phyloP scores from a whole-genome alignment of 2,888 invertebrate genomes.

The Euproctis similis region DNA sequence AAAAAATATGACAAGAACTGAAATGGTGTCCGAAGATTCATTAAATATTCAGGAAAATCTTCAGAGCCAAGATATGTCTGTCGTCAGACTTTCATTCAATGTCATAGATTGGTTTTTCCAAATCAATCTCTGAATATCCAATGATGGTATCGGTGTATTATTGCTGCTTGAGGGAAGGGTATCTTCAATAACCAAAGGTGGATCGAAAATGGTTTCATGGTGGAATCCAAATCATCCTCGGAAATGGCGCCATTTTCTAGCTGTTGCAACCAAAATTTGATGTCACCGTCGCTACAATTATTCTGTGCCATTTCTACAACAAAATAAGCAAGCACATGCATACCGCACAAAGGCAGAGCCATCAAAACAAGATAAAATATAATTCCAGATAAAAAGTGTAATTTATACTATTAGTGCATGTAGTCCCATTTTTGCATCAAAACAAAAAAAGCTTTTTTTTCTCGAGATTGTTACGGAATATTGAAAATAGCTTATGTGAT shows the following conservation, averaged over 20 bases:
- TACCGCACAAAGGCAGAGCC: not conserved
- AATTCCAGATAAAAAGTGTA: no score
- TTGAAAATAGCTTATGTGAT: no score
- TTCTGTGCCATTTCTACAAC: not conserved
- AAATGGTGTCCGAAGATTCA: not conserved
- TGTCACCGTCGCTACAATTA: no score
- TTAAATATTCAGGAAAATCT: not conserved
- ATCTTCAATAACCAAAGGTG: not conserved
- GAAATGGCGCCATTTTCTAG: not conserved
- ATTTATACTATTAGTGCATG: not conserved
- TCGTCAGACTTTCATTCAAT: not conserved
- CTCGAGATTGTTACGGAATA: not conserved
- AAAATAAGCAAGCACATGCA: not conserved
- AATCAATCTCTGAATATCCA: slow-evolving; percentile 2
- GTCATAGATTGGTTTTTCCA: not conserved
- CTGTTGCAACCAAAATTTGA: not conserved
- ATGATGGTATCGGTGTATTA: not conserved
- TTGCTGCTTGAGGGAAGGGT: no score
- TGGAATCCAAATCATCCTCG: not conserved
- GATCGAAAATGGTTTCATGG: no score
- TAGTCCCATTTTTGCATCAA: no score
- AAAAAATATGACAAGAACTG: not conserved
- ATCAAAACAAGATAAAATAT: not conserved
- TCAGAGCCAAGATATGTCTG: not conserved
- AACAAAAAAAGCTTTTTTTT: not conserved